Evolutionary conservation across 2,113 vertebrate species (phyloP).

Genomic region (Verasper variegatus): DNA sequence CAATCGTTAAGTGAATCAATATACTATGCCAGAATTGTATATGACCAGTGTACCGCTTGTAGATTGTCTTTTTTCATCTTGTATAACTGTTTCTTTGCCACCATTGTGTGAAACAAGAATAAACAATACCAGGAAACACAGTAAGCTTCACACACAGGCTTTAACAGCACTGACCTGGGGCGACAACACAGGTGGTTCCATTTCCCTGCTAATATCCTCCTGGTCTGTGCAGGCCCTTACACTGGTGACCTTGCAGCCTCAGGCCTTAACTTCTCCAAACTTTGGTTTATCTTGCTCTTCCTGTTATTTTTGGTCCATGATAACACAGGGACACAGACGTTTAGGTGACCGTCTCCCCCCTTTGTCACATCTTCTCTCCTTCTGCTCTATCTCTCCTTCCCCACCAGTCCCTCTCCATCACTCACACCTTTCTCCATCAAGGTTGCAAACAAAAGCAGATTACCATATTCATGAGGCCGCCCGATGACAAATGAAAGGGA

Average conservation of each 20-base stretch:
- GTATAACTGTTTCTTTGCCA: background rate
- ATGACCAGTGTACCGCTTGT: too few relatives aligned
- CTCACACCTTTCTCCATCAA: slow-evolving; percentile 39
- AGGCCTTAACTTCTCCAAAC: slow-evolving; percentile 1
- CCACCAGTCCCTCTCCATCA: background rate
- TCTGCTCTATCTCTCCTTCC: background rate
- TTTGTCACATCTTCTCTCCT: background rate
- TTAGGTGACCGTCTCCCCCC: background rate
- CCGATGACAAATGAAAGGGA: slow-evolving; percentile 43
- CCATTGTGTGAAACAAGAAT: background rate
- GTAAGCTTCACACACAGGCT: background rate
- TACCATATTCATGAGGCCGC: slow-evolving; percentile 59
- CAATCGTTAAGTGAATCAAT: background rate
- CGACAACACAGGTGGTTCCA: slow-evolving; percentile 5
- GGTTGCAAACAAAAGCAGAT: slow-evolving; percentile 57
- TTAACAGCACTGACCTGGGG: slow-evolving; percentile 14
- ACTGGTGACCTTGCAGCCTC: slow-evolving; percentile 20
- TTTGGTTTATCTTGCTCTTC: background rate
- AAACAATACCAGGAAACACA: background rate
- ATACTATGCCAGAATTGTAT: background rate
- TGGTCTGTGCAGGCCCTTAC: background rate
- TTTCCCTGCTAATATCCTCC: slow-evolving; percentile 6
- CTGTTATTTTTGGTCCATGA: background rate
- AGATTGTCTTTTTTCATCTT: too few relatives aligned
- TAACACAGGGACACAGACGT: slow-evolving; percentile 26